phyloP scores from a whole-genome alignment of 2,888 invertebrate species.

The Lepidocyrtoides sp. region DNA sequence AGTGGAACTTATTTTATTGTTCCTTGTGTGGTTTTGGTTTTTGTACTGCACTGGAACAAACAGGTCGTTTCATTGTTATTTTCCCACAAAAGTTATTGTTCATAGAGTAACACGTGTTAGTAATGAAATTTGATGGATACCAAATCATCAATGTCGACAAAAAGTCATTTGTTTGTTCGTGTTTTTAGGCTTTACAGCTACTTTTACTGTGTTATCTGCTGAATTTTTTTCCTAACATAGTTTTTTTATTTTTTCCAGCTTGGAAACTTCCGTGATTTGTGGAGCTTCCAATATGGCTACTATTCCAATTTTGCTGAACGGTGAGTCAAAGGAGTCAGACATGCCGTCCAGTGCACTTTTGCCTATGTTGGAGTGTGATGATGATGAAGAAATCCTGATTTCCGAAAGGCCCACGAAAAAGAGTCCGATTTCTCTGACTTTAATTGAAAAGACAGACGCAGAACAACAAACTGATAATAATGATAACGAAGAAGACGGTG shows the following conservation, averaged over 20 bases:
- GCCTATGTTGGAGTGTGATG: constrained; percentile 47
- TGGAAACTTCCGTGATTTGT: not conserved
- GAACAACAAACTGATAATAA: constrained; percentile 63
- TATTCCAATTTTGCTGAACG: constrained; percentile 57
- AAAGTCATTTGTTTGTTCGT: no score
- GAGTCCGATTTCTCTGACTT: not conserved
- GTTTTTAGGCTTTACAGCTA: not conserved
- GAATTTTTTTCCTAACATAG: no score
- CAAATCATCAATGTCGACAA: no score
- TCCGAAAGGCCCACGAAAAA: not conserved
- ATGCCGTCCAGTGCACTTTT: constrained; percentile 53
- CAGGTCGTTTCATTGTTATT: no score
- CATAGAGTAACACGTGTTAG: no score
- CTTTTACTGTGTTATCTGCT: no score
- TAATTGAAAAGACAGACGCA: constrained; percentile 48
- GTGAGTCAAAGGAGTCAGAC: constrained; percentile 38
- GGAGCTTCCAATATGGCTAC: not conserved
- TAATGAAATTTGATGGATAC: no score
- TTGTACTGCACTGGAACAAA: no score
- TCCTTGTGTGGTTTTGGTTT: no score
- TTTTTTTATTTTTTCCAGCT: not conserved
- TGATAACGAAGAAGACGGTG: constrained; percentile 13
- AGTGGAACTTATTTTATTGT: no score
- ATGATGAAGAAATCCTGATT: constrained; percentile 19
- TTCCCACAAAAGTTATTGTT: no score